Evolutionary conservation across 2,797 vertebrate species (phyloP).

Genomic region (Rallus crepitans): DNA sequence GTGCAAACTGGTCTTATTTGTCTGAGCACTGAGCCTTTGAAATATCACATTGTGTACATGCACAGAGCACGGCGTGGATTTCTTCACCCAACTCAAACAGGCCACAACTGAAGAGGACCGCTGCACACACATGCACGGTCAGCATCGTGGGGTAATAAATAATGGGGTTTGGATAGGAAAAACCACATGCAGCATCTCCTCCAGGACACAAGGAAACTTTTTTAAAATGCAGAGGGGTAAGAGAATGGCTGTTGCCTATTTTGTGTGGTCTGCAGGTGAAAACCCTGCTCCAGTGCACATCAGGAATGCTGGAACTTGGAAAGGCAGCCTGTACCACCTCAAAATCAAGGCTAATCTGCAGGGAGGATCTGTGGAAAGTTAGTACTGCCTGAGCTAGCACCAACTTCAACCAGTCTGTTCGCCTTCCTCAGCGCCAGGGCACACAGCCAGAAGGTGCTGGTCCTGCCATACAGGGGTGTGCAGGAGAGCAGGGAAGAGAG

Average conservation of each 20-base stretch:
- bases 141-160: neutral
- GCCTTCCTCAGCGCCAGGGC: neutral
- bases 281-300: neutral
- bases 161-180: neutral
- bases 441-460: neutral
- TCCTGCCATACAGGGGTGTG: neutral
- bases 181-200: neutral
- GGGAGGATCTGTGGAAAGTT: neutral
- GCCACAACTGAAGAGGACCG: neutral
- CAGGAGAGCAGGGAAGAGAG: neutral
- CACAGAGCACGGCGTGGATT: neutral
- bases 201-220: neutral
- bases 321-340: slow-evolving; percentile 9
- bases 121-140: neutral
- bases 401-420: neutral
- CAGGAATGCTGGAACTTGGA: slow-evolving; percentile 40
- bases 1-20: slow-evolving; percentile 53
- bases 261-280: neutral
- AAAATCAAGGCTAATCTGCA: neutral
- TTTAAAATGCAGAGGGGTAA: neutral
- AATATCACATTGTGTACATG: slow-evolving; percentile 38
- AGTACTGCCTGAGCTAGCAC: neutral
- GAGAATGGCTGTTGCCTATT: neutral
- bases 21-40: slow-evolving; percentile 23
- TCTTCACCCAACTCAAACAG: slow-evolving; percentile 3